These are phyloP conservation scores for Cephalopterus ornatus DNA, from an alignment of 2,113 vertebrate genomes.

Conservation along the genomic window DNA sequence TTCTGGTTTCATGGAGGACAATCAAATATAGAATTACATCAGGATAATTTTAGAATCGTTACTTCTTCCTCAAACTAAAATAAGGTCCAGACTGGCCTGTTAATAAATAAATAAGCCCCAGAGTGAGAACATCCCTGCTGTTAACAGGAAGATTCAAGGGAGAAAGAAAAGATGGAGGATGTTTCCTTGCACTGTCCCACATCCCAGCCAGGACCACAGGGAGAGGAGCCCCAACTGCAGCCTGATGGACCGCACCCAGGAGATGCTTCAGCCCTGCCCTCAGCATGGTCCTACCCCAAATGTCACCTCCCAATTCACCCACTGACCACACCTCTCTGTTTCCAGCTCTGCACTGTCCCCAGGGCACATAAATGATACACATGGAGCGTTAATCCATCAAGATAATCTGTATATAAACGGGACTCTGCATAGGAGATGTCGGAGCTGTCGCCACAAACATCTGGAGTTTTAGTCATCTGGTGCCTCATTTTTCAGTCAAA, in stretches of 20 bases:
- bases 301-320: background rate
- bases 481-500: background rate
- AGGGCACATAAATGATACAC: background rate
- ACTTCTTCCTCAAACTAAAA: background rate
- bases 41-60: background rate
- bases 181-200: background rate
- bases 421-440: too few relatives aligned
- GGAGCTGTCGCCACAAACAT: background rate
- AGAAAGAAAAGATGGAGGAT: background rate
- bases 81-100: background rate
- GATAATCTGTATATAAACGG: background rate
- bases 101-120: background rate
- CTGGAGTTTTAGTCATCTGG: background rate
- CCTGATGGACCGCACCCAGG: accelerated
- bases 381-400: background rate
- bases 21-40: background rate
- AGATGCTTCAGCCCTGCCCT: too few relatives aligned
- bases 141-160: background rate
- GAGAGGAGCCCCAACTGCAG: background rate
- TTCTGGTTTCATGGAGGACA: background rate
- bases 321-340: accelerated
- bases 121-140: too few relatives aligned
- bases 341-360: background rate
- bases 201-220: background rate
- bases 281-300: too few relatives aligned